Percentiles rank a stretch among this genome's conserved stretches.
These are phyloP conservation scores for Papilio demoleus DNA, from an alignment of 2,888 invertebrate genomes.

Conservation along the genomic window DNA sequence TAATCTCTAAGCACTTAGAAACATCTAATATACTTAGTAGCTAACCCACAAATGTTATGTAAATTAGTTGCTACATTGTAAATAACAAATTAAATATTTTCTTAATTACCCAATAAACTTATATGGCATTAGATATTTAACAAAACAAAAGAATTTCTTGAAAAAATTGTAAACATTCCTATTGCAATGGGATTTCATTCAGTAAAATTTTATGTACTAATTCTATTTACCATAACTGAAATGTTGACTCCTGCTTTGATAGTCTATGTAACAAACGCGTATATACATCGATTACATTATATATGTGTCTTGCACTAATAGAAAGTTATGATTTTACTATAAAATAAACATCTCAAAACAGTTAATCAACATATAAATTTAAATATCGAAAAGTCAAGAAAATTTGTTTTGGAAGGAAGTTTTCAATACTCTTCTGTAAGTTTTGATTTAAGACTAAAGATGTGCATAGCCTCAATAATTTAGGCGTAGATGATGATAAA, in stretches of 20 bases:
- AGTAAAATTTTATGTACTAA: background rate
- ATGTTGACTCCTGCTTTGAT: conserved; percentile 6
- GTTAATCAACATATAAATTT: background rate
- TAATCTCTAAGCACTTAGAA: background rate
- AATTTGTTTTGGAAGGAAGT: background rate
- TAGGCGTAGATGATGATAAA: background rate
- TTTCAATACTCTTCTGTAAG: too few relatives aligned
- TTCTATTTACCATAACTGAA: conserved; percentile 4
- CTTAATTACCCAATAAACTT: background rate
- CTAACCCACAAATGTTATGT: background rate
- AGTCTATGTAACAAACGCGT: conserved; percentile 13
- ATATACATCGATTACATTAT: conserved; percentile 7
- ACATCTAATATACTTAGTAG: background rate
- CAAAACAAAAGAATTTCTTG: background rate
- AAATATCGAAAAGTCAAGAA: background rate
- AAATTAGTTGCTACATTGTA: conserved; percentile 15
- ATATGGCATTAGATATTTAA: background rate
- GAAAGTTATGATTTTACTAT: background rate
- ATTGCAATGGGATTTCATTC: background rate
- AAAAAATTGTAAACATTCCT: background rate
- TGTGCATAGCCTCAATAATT: background rate
- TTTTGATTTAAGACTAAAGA: background rate
- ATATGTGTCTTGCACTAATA: background rate
- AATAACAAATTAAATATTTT: background rate
- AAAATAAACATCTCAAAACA: background rate